Evolutionary conservation across 2,797 vertebrate species (phyloP).

Genomic region (Lacerta viridis): DNA sequence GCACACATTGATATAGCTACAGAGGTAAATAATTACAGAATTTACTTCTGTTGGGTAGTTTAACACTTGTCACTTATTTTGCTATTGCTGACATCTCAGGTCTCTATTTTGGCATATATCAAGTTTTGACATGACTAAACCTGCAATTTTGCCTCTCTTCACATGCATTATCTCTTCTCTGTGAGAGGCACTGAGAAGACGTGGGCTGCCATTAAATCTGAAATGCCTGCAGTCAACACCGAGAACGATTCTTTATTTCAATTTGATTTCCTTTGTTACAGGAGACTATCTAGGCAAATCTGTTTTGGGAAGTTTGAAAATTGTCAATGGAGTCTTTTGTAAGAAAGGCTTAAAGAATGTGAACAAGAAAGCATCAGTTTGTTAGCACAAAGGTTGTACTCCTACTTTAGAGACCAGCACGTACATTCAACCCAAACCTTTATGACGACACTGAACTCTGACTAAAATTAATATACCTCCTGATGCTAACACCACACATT

Average conservation of each 20-base stretch:
- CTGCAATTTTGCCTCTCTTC: slow-evolving; percentile 82
- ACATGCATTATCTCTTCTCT: slow-evolving; percentile 77
- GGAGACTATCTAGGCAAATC: slow-evolving; percentile 69
- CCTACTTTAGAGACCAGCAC: neutral
- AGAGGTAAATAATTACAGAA: slow-evolving; percentile 81
- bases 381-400: neutral
- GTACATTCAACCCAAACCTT: slow-evolving; percentile 46
- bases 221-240: slow-evolving; percentile 77
- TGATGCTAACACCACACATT: neutral
- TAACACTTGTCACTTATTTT: slow-evolving; percentile 83
- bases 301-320: slow-evolving; percentile 79
- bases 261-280: slow-evolving; percentile 78
- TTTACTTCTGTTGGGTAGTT: slow-evolving; percentile 81
- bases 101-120: slow-evolving; percentile 83
- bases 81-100: slow-evolving; percentile 76
- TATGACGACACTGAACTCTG: neutral
- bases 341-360: slow-evolving; percentile 62
- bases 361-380: slow-evolving; percentile 36
- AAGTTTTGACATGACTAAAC: slow-evolving; percentile 81
- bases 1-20: slow-evolving; percentile 49
- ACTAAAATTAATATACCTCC: neutral
- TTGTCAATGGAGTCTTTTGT: slow-evolving; percentile 64
- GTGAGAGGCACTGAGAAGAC: slow-evolving; percentile 73
- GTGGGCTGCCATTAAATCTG: slow-evolving; percentile 76
- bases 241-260: slow-evolving; percentile 78